Evolutionary conservation across 2,888 invertebrate species (phyloP).

Genomic region (Drosophila melanosoma): DNA sequence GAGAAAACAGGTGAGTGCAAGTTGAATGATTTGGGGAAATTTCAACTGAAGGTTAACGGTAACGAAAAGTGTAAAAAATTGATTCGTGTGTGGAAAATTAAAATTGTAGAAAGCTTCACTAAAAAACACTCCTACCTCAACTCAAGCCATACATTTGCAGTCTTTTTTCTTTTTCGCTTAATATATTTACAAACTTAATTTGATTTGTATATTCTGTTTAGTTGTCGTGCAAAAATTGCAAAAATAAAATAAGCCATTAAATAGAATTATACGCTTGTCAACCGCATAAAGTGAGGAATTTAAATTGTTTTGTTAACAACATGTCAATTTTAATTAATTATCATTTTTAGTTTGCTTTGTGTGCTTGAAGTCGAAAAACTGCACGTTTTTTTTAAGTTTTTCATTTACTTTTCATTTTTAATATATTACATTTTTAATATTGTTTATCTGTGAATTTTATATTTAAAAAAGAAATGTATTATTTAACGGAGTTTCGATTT

Average conservation of each 20-base stretch:
- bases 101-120: conserved; percentile 23
- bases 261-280: conserved; percentile 27
- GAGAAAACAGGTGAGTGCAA: conserved; percentile 78
- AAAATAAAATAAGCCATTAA: neutral
- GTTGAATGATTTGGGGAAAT: conserved; percentile 43
- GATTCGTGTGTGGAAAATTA: conserved; percentile 14
- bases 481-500: neutral
- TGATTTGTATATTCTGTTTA: neutral
- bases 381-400: neutral
- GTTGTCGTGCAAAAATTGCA: neutral
- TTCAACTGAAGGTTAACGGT: conserved; percentile 39
- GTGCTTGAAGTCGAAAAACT: neutral
- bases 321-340: neutral
- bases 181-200: neutral
- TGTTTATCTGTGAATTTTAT: neutral
- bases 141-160: neutral
- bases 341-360: neutral
- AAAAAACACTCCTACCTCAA: neutral
- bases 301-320: conserved; percentile 9
- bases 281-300: neutral
- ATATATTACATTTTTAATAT: neutral
- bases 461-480: neutral
- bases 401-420: neutral
- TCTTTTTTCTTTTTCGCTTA: neutral
- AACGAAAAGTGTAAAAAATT: conserved; percentile 24